These are phyloP conservation scores for Hydrotaea diabolus DNA, from an alignment of 2,888 invertebrate genomes.

Conservation along the genomic window DNA sequence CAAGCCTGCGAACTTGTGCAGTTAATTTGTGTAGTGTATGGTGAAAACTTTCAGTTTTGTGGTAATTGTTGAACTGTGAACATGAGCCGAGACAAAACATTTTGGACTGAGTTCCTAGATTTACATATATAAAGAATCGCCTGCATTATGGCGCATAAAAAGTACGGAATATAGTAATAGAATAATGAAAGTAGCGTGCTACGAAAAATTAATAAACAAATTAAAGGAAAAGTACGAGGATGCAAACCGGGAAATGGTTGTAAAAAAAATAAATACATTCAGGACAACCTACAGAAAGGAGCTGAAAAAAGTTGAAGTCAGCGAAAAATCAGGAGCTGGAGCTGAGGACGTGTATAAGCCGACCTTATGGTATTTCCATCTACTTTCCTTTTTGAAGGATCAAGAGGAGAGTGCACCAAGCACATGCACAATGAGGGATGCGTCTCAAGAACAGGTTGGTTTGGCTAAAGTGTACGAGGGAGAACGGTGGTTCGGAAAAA, in stretches of 20 bases:
- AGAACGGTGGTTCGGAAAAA: not conserved
- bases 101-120: not conserved
- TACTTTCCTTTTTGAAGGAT: not conserved
- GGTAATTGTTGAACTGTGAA: not conserved
- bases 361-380: not conserved
- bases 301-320: not conserved
- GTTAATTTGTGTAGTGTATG: too few species aligned
- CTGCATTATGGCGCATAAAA: not conserved
- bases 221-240: not conserved
- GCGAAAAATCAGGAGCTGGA: not conserved
- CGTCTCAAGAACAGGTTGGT: not conserved
- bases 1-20: too few species aligned
- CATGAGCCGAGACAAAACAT: not conserved
- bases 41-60: too few species aligned
- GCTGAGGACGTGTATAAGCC: conserved; percentile 2
- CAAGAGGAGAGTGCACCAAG: not conserved
- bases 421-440: not conserved
- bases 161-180: not conserved
- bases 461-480: not conserved
- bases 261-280: conserved; percentile 3
- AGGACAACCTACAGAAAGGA: not conserved
- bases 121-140: not conserved
- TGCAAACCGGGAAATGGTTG: not conserved
- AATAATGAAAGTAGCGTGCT: too few species aligned
- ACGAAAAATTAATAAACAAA: too few species aligned